Percentiles rank a stretch among this genome's conserved stretches.
Conservation (phyloP, 1,140 invertebrate genomes). For the Nixonia krombeini region DNA sequence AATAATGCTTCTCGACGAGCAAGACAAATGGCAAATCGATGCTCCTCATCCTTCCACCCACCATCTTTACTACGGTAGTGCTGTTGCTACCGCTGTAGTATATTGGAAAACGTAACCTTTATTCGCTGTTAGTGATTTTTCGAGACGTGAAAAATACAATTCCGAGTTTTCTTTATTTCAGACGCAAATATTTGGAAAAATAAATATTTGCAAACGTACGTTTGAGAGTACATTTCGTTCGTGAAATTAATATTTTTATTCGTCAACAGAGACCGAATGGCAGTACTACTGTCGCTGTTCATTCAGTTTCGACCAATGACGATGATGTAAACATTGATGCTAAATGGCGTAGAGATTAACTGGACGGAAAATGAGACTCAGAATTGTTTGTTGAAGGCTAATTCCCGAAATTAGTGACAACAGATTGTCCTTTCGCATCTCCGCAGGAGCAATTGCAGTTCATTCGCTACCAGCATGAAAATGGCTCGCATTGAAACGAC, state of each 20-base stretch:
- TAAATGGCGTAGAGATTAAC: too few relatives aligned
- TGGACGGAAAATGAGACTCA: too few relatives aligned
- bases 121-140: slow-evolving; percentile 24
- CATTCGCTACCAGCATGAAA: slow-evolving; percentile 34
- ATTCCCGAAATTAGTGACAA: slow-evolving; percentile 35
- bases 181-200: too few relatives aligned
- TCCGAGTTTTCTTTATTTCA: background rate
- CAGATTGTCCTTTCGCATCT: slow-evolving; percentile 40
- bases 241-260: too few relatives aligned
- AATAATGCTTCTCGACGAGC: slow-evolving; percentile 55
- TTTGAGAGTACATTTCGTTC: too few relatives aligned
- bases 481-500: slow-evolving; percentile 37
- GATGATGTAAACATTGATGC: too few relatives aligned
- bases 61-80: slow-evolving; percentile 13
- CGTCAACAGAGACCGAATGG: too few relatives aligned
- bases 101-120: slow-evolving; percentile 8
- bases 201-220: too few relatives aligned
- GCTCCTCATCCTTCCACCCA: slow-evolving; percentile 40
- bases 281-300: too few relatives aligned
- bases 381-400: slow-evolving; percentile 24
- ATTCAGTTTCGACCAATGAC: too few relatives aligned
- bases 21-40: slow-evolving; percentile 68
- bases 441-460: slow-evolving; percentile 26
- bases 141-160: slow-evolving; percentile 15
- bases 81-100: slow-evolving; percentile 21